phyloP scores from a whole-genome alignment of 2,888 invertebrate species.

The Acronicta aceris region DNA sequence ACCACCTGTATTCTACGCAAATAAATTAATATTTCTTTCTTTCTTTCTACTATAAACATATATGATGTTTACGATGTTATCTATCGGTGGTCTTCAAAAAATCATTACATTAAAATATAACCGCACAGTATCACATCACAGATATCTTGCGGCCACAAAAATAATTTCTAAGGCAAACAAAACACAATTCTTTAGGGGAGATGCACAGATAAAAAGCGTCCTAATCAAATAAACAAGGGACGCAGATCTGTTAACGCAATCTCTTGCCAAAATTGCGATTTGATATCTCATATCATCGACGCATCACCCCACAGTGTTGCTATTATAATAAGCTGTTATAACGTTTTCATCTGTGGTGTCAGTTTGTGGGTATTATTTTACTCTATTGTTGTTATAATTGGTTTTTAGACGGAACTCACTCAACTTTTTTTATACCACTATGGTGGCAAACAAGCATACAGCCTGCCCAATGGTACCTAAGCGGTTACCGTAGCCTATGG shows the following conservation, averaged over 20 bases:
- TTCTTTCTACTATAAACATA: no score
- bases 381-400: conserved; percentile 43
- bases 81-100: background rate
- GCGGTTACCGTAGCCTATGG: no score
- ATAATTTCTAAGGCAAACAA: conserved; percentile 61
- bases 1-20: no score
- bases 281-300: conserved; percentile 76
- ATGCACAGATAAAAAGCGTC: conserved; percentile 68
- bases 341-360: conserved; percentile 62
- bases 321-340: conserved; percentile 66
- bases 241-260: conserved; percentile 77
- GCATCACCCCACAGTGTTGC: conserved; percentile 59
- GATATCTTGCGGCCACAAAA: conserved; percentile 56
- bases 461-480: no score
- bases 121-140: conserved; percentile 24
- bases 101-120: conserved; percentile 7
- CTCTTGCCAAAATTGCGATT: conserved; percentile 81
- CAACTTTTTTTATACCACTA: no score
- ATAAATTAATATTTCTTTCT: no score
- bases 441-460: no score
- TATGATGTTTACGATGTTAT: no score
- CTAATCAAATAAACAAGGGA: conserved; percentile 82
- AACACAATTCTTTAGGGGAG: conserved; percentile 72
- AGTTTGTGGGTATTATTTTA: conserved; percentile 53
- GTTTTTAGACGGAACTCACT: conserved; percentile 12